Evolutionary conservation across 2,888 invertebrate genomes (phyloP), one percentile per base, ranked within the genome.

Genomic region (Oscheius sp.): DNA sequence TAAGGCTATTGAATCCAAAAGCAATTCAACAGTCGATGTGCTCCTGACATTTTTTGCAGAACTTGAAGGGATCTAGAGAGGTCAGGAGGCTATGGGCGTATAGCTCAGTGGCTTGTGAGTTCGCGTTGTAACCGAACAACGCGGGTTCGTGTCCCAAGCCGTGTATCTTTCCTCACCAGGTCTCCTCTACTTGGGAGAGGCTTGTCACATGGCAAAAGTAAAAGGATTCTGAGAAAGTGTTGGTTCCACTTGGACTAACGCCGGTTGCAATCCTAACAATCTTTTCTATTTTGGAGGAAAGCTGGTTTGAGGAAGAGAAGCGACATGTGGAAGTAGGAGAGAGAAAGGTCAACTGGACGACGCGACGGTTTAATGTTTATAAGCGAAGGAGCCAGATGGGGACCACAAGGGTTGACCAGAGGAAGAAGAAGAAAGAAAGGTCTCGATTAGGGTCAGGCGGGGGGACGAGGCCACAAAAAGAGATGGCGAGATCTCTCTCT

Each of bases 201-300:
- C 53, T 31, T 33, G 55, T 20, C 12, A 31, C 12, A 55, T 17
- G 34, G 34, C 34, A 3, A 55, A 34, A 12, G 20, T 17, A 55
- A 55, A 6, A 34, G 55, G 55, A 33, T 55, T 17, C 33, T 55
- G 55, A 55, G 55, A 55, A 55, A 55, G 33, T 55, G 37, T 34
- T 34, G 34, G 34, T 15, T 34, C 23, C 20, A 20, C 20, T 20
- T 55, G 55, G 55, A 23, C 33, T 34, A 34, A 34, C 20, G 55
- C 33, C 20, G 55, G 55, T 55, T 55, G 20, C 4, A 55, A 34
- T 33, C 55, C 55, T 42, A 42, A 42, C 42, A 42, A n/a, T 42
- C 17, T 42, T 42, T 42, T 4, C 5, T 42, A n/a, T 42, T 42
- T 42, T 42, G 15, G 42, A 17, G 4, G 4, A 3, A 6, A 42